Evolutionary conservation across 2,113 vertebrate genomes (phyloP).

Genomic region (Camelus bactrianus): DNA sequence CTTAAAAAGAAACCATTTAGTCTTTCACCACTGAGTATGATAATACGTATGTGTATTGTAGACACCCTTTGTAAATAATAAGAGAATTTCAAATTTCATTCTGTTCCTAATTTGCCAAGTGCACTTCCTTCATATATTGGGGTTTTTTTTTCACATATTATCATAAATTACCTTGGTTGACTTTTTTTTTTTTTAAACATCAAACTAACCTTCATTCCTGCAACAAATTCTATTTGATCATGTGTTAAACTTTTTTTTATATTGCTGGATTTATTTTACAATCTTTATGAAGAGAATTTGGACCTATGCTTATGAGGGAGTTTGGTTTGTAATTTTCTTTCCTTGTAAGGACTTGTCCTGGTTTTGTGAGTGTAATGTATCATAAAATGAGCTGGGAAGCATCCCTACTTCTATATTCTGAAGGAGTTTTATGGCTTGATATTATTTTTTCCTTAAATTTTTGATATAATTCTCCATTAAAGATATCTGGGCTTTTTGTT

Average conservation of each 20-base stretch:
- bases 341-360: background rate
- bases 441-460: background rate
- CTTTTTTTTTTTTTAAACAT: background rate
- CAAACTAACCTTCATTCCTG: background rate
- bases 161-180: background rate
- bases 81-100: background rate
- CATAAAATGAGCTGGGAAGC: background rate
- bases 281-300: background rate
- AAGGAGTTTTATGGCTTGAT: background rate
- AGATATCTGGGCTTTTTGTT: background rate
- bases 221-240: background rate
- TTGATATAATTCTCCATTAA: background rate
- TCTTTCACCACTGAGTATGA: background rate
- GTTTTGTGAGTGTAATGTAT: background rate
- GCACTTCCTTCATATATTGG: background rate
- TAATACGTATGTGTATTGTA: background rate
- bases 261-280: background rate
- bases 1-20: background rate
- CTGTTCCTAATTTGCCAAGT: background rate
- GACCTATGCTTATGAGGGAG: background rate
- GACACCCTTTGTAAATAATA: background rate
- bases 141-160: background rate
- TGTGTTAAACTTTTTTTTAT: background rate
- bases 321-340: background rate
- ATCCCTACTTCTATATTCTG: background rate